Conservation (phyloP, 2,797 vertebrate genomes). For the Setipinna tenuifilis region DNA sequence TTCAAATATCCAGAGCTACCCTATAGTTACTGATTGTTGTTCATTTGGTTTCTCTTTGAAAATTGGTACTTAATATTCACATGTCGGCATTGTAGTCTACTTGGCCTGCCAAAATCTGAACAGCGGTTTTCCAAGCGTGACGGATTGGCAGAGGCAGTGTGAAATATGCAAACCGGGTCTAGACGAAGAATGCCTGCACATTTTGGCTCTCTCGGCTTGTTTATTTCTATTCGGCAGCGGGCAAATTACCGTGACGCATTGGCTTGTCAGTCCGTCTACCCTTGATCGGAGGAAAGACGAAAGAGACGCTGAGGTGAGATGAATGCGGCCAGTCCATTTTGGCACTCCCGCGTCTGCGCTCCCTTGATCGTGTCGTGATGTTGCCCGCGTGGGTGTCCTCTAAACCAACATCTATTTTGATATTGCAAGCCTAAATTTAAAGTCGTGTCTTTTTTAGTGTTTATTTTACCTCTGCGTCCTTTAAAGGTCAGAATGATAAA, state of each 20-base stretch:
- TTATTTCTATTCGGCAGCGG: constrained; percentile 43
- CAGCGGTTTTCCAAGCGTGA: background rate
- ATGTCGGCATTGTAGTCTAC: background rate
- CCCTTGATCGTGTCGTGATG: constrained; percentile 30
- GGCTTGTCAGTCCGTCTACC: constrained; percentile 34
- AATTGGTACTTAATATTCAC: constrained; percentile 1
- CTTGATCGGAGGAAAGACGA: background rate
- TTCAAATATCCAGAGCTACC: background rate
- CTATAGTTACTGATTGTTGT: background rate
- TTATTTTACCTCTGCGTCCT: background rate
- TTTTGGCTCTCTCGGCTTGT: constrained; percentile 39
- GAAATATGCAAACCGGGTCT: constrained; percentile 48
- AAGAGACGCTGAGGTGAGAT: constrained; percentile 15
- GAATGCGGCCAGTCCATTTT: constrained; percentile 44
- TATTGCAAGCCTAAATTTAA: background rate
- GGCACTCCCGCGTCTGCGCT: background rate
- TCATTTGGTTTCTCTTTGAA: background rate
- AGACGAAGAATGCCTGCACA: constrained; percentile 28
- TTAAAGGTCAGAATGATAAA: background rate
- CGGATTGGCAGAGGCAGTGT: constrained; percentile 38
- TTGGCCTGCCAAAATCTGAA: constrained; percentile 43
- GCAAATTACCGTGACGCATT: constrained; percentile 52
- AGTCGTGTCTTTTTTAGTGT: background rate
- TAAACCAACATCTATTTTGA: background rate
- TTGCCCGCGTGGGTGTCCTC: background rate